Conservation (phyloP, 2,113 vertebrate genomes). For the Semnopithecus entellus region DNA sequence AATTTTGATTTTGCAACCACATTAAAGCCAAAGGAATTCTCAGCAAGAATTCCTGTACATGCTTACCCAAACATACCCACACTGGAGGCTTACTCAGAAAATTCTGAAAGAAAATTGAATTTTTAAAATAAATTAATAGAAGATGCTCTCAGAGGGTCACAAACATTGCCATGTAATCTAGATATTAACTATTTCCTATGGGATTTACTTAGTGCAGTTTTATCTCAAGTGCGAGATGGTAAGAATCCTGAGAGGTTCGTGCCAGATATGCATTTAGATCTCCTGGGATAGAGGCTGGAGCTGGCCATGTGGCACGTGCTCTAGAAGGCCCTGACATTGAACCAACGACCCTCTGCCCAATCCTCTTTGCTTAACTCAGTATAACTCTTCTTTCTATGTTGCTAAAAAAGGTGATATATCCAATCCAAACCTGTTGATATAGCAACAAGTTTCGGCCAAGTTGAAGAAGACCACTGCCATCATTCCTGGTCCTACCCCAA, state of each 20-base stretch:
- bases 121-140: not conserved
- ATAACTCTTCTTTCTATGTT: not conserved
- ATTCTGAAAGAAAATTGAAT: slow-evolving; percentile 4
- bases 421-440: too few relatives aligned
- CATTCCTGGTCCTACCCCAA: not conserved
- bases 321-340: not conserved
- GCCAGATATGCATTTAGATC: not conserved
- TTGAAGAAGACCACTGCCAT: not conserved
- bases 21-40: not conserved
- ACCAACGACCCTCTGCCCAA: not conserved
- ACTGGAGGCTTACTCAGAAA: not conserved
- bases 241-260: not conserved
- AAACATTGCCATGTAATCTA: not conserved
- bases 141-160: not conserved
- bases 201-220: not conserved
- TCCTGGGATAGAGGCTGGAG: not conserved
- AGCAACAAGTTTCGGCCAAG: not conserved
- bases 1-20: slow-evolving; percentile 16
- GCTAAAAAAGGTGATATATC: not conserved
- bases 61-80: not conserved
- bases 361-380: not conserved
- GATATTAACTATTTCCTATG: not conserved
- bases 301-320: not conserved
- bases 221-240: not conserved
- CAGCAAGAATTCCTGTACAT: not conserved